A percentile compares a stretch with the other conserved stretches of the same genome.
phyloP scores from a whole-genome alignment of 2,113 vertebrate genomes.

The Pao palembangensis region DNA sequence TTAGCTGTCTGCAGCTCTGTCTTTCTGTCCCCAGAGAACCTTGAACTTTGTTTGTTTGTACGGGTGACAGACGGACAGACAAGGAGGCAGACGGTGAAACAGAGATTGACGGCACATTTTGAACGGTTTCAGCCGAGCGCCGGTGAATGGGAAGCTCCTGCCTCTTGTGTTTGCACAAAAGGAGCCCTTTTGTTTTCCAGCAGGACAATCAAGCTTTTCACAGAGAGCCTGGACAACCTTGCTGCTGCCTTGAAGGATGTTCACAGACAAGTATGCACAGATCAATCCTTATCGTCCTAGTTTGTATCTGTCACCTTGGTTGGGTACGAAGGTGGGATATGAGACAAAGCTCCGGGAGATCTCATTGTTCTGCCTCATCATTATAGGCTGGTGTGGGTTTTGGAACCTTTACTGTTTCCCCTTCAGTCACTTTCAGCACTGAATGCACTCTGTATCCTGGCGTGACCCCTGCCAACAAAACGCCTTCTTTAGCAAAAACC shows the following conservation, averaged over 20 bases:
- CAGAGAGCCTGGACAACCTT: slow-evolving; percentile 47
- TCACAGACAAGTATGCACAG: slow-evolving; percentile 33
- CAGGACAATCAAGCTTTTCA: slow-evolving; percentile 68
- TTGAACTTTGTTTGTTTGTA: slow-evolving; percentile 36
- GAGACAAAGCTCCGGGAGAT: slow-evolving; percentile 19
- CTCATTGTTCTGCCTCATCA: neutral
- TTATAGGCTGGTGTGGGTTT: too few species aligned
- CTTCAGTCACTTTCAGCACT: too few species aligned
- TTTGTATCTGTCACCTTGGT: slow-evolving; percentile 57
- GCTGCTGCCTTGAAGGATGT: slow-evolving; percentile 45
- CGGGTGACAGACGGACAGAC: slow-evolving; percentile 42
- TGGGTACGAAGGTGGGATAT: slow-evolving; percentile 43
- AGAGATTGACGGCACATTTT: slow-evolving; percentile 52
- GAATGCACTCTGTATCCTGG: too few species aligned
- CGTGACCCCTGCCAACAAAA: too few species aligned
- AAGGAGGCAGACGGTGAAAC: slow-evolving; percentile 28
- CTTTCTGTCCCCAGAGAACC: slow-evolving; percentile 43
- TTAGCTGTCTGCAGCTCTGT: slow-evolving; percentile 41
- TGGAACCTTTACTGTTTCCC: too few species aligned
- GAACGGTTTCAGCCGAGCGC: slow-evolving; percentile 47
- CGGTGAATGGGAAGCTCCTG: slow-evolving; percentile 58
- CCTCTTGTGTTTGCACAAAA: slow-evolving; percentile 70
- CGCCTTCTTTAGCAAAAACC: too few species aligned
- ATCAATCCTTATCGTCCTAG: slow-evolving; percentile 33
- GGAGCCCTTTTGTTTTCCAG: slow-evolving; percentile 62